Conservation (phyloP, 1,140 invertebrate species). For the Eueides isabella region DNA sequence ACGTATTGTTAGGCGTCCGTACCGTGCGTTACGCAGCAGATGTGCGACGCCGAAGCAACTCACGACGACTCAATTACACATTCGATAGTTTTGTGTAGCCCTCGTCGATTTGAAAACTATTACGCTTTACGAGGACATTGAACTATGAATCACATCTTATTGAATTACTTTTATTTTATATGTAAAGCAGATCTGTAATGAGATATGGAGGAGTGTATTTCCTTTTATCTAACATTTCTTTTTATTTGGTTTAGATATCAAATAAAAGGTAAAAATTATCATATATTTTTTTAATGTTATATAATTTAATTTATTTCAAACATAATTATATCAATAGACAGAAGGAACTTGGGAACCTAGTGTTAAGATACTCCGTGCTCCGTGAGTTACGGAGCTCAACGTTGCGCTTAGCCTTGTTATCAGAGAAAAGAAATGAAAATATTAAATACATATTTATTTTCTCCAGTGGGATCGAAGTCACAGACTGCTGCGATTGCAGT, state of each 20-base stretch:
- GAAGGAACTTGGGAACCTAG: no score
- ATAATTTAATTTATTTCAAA: no score
- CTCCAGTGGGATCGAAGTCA: no score
- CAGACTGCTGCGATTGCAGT: no score
- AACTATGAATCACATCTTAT: conserved; percentile 44
- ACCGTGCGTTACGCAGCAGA: conserved; percentile 66
- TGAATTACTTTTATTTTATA: conserved; percentile 25
- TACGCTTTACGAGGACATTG: conserved; percentile 57
- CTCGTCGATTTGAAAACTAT: conserved; percentile 63
- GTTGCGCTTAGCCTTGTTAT: no score
- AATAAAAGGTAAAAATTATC: no score
- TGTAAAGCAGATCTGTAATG: conserved; percentile 23
- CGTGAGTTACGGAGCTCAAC: no score
- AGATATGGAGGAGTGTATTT: conserved; percentile 17
- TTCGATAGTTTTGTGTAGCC: conserved; percentile 70
- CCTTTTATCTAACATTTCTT: not conserved
- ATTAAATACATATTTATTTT: no score
- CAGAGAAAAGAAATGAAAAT: no score
- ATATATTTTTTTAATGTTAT: no score
- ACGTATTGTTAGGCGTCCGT: conserved; percentile 48
- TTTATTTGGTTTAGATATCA: not conserved
- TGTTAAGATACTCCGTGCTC: no score
- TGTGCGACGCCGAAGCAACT: conserved; percentile 66
- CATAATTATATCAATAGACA: no score
- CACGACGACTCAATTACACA: conserved; percentile 80